These are phyloP conservation scores for Napeogenes sylphis DNA, from an alignment of 2,888 invertebrate species.

Conservation along the genomic window DNA sequence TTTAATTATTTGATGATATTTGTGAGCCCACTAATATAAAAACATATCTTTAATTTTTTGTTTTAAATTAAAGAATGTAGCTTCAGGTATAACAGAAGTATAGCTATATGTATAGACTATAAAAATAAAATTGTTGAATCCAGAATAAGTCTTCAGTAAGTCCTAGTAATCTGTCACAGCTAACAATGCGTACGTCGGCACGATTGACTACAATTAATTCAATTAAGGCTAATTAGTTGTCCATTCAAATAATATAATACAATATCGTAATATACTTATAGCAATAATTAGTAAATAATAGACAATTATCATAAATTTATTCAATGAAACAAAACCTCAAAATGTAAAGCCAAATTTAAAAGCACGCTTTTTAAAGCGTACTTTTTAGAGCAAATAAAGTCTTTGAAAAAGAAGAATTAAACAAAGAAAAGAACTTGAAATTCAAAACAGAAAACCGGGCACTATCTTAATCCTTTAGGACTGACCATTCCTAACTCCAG, in stretches of 20 bases:
- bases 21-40: too few relatives aligned
- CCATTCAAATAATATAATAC: slow-evolving; percentile 4
- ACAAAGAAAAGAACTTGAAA: too few relatives aligned
- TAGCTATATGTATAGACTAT: neutral
- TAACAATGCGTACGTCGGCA: slow-evolving; percentile 61
- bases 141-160: slow-evolving; percentile 32
- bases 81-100: too few relatives aligned
- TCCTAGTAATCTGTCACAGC: slow-evolving; percentile 54
- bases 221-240: slow-evolving; percentile 32
- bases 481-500: slow-evolving; percentile 40
- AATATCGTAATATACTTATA: neutral
- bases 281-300: neutral
- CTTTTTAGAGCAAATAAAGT: too few relatives aligned
- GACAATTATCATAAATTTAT: neutral
- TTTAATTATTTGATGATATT: too few relatives aligned
- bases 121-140: neutral
- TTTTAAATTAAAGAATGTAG: too few relatives aligned
- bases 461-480: slow-evolving; percentile 26
- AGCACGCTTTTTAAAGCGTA: too few relatives aligned
- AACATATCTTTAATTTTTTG: too few relatives aligned
- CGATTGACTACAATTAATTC: slow-evolving; percentile 42
- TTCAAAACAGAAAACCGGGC: slow-evolving; percentile 8
- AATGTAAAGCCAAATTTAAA: too few relatives aligned
- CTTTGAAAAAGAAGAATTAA: too few relatives aligned
- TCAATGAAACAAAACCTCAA: neutral